These are phyloP conservation scores for Corythoichthys intestinalis DNA, from an alignment of 2,113 vertebrate species.

Conservation along the genomic window DNA sequence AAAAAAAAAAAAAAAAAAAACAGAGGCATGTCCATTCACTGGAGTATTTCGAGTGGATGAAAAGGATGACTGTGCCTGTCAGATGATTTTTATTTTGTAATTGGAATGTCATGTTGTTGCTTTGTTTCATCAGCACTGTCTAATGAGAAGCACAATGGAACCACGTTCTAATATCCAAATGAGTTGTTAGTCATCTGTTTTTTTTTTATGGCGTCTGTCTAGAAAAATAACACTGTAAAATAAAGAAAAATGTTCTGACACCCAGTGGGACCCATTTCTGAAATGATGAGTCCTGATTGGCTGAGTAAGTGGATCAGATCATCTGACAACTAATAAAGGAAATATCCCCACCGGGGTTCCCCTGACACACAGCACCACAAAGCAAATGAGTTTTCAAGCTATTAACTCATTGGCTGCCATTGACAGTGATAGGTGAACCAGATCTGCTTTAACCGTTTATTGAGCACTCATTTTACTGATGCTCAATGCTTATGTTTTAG, in stretches of 20 bases:
- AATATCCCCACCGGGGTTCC: constrained; percentile 39
- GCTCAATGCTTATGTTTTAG: no score
- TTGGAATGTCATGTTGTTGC: neutral
- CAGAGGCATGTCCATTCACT: constrained; percentile 37
- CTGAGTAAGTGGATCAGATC: constrained; percentile 66
- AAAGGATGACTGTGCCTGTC: constrained; percentile 44
- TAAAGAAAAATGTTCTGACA: constrained; percentile 43
- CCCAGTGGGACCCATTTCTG: constrained; percentile 54
- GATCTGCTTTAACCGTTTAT: no score
- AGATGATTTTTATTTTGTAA: constrained; percentile 2
- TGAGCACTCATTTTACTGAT: no score
- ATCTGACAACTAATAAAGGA: constrained; percentile 65
- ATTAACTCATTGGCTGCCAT: neutral
- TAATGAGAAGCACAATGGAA: neutral
- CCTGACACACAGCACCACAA: constrained; percentile 34
- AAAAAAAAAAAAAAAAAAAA: constrained; percentile 47
- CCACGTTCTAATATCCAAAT: neutral
- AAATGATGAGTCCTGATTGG: constrained; percentile 56
- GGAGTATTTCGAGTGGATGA: constrained; percentile 31
- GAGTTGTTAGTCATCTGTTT: neutral
- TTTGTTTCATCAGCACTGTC: neutral
- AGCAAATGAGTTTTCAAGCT: constrained; percentile 40
- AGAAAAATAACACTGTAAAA: constrained; percentile 21
- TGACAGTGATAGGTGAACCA: no score
- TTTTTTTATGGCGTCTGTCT: constrained; percentile 3